Evolutionary conservation across 2,888 invertebrate genomes (phyloP), one percentile per base, ranked within the genome.

Genomic region (Capitulum mitella): DNA sequence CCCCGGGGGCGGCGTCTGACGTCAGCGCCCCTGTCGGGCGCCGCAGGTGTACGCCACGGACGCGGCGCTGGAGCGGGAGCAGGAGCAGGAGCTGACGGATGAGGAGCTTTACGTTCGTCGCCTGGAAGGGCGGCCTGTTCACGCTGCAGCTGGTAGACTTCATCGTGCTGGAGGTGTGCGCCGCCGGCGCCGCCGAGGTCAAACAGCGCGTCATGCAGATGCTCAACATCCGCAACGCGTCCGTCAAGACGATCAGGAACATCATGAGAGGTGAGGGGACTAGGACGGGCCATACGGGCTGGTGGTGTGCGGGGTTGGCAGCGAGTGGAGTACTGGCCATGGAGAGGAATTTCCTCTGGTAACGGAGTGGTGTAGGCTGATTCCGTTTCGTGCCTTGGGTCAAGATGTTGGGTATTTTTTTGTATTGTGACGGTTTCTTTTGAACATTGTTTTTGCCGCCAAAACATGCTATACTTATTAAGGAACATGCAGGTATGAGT

Each of bases 71-170:
- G 74, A 74, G 40, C 79, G 86, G 32, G 80, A 86, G 40, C 79
- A 86, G 32, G 80, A 86, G 80, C 93, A 93, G 82, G 91, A 91
- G 22, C 89, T 92, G 80, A 91, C 92, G 82, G 93, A 94, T 82
- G 95, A 97, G 82, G 92, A 91, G 80, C 92, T 92, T 83, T 98
- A 98, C 85, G 87, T 98, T 81, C 92, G 92, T 84, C 89, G 97
- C 81, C 87, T 99, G 77, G 96, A 98, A n/a, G 80, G 93, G 93
- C 16, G 99, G 99, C 0, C 88, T 99, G n/a, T 99, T 98, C 85
- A 95, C 96, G 0, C 88, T 99, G 79, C 98, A 99, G 86, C 89
- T 97, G 78, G 91, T 98, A 43, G 97, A 98, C 86, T 95, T 96
- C 85, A 87, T 89, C 79, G 87, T 90, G 84, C 83, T 89, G 76